phyloP scores from a whole-genome alignment of 2,113 vertebrate species.

The Syngnathus typhle region DNA sequence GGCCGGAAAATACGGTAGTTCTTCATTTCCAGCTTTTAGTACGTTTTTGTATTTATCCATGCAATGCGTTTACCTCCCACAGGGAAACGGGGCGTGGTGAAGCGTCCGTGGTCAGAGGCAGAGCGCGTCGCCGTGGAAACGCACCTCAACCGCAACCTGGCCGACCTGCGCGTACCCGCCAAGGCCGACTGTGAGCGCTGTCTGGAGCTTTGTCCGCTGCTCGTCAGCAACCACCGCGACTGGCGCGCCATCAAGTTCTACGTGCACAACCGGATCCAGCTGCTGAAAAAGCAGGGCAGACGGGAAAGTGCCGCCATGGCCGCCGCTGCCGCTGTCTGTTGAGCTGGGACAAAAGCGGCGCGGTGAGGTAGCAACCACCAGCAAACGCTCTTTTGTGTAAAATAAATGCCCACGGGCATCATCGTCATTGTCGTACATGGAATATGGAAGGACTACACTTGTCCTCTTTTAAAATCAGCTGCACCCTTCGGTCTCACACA shows the following conservation, averaged over 20 bases:
- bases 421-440: not conserved
- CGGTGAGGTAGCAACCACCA: constrained; percentile 38
- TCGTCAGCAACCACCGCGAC: constrained; percentile 74
- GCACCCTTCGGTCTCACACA: not conserved
- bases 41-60: not conserved
- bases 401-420: not conserved
- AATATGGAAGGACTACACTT: not conserved
- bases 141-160: constrained; percentile 71
- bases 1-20: no score
- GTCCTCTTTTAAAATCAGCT: not conserved
- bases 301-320: constrained; percentile 43
- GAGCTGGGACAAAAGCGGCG: constrained; percentile 8
- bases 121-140: constrained; percentile 73
- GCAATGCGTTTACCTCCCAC: not conserved
- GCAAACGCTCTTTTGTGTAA: constrained; percentile 20
- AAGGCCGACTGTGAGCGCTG: constrained; percentile 77
- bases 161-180: constrained; percentile 70
- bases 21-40: no score
- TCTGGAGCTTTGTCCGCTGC: constrained; percentile 72
- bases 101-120: constrained; percentile 74
- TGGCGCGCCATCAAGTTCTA: constrained; percentile 78
- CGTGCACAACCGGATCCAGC: constrained; percentile 76
- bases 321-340: constrained; percentile 43
- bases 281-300: constrained; percentile 71
- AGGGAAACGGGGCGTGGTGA: constrained; percentile 75